These are phyloP conservation scores for Nothocercus julius DNA, from an alignment of 2,113 vertebrate species.

Conservation along the genomic window DNA sequence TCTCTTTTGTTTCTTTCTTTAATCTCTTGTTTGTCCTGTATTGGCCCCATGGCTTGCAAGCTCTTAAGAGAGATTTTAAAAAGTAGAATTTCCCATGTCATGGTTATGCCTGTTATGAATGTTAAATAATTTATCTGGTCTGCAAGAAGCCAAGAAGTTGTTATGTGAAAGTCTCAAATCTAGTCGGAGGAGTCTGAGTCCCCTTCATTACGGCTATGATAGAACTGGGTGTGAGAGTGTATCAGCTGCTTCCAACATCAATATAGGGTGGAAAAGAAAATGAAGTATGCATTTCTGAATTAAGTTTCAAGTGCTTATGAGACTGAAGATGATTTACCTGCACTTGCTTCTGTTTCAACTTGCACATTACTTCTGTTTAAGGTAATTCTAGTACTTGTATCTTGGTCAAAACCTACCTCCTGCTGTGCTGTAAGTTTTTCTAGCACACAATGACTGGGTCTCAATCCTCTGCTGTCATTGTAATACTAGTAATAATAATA, in stretches of 20 bases:
- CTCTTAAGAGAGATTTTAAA: neutral
- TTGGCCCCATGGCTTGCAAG: neutral
- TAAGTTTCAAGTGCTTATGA: neutral
- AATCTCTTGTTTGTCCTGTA: neutral
- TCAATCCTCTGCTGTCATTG: neutral
- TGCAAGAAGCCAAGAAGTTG: neutral
- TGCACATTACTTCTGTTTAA: neutral
- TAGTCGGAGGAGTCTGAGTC: neutral
- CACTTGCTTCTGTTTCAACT: neutral
- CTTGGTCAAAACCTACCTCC: neutral
- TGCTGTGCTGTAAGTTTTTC: neutral
- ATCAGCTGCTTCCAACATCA: neutral
- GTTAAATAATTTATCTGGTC: neutral
- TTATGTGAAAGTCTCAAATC: neutral
- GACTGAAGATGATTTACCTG: neutral
- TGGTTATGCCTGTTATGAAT: neutral
- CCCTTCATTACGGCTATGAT: neutral
- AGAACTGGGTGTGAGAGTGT: neutral
- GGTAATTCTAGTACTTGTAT: neutral
- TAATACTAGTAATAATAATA: neutral
- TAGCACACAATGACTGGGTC: neutral
- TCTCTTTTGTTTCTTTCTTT: neutral
- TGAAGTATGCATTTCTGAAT: neutral
- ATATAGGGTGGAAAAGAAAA: neutral
- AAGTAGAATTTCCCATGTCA: neutral